Conservation (phyloP, 2,113 vertebrate genomes). For the Carassius gibelio region DNA sequence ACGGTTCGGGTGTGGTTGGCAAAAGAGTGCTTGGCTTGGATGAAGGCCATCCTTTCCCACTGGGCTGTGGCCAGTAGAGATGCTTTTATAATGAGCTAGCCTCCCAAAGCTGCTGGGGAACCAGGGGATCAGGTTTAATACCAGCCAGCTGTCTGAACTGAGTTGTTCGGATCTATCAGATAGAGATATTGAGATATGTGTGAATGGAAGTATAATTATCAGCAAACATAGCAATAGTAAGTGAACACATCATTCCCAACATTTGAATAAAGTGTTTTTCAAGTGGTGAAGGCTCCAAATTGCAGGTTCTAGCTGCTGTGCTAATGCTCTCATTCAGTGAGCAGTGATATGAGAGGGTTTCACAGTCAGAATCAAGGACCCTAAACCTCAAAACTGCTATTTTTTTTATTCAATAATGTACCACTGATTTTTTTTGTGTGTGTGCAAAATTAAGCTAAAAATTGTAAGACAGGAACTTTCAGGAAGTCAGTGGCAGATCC, state of each 20-base stretch:
- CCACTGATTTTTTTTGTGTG: no score
- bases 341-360: background rate
- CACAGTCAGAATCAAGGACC: background rate
- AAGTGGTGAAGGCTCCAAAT: background rate
- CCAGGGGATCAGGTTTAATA: slow-evolving; percentile 77
- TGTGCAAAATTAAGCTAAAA: no score
- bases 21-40: slow-evolving; percentile 72
- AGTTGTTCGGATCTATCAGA: slow-evolving; percentile 1
- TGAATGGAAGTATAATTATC: background rate
- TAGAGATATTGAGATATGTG: background rate
- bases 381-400: background rate
- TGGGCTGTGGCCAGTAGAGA: slow-evolving; percentile 69
- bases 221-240: background rate
- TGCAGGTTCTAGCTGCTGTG: background rate
- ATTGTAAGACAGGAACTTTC: no score
- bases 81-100: slow-evolving; percentile 75
- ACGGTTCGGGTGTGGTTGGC: slow-evolving; percentile 72
- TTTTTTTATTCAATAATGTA: background rate
- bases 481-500: no score
- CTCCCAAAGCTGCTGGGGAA: slow-evolving; percentile 74
- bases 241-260: background rate
- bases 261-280: background rate
- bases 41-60: slow-evolving; percentile 56
- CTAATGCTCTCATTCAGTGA: background rate
- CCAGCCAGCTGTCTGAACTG: slow-evolving; percentile 74